Conservation (phyloP, 2,797 vertebrate genomes). For the Euphonia xanthogaster region DNA sequence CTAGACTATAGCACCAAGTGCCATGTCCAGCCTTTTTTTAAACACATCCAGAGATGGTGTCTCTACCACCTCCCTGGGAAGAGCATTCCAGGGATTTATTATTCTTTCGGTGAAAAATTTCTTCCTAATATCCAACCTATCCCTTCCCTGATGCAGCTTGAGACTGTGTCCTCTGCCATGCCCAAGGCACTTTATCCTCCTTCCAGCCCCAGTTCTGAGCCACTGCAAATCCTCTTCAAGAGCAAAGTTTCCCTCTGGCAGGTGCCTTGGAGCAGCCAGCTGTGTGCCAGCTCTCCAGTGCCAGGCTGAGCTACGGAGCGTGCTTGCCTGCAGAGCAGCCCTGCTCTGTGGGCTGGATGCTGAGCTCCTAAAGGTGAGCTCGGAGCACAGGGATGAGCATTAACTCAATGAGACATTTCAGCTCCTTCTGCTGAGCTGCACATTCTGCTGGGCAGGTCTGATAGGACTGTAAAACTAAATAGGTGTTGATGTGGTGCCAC, state of each 20-base stretch:
- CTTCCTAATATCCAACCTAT: neutral
- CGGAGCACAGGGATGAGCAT: neutral
- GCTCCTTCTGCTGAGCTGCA: conserved; percentile 1
- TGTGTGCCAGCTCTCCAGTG: neutral
- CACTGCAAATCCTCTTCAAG: neutral
- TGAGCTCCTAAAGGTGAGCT: conserved; percentile 1
- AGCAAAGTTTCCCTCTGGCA: neutral
- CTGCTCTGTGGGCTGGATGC: neutral
- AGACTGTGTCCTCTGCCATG: neutral
- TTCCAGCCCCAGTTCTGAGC: neutral
- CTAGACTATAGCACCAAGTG: neutral
- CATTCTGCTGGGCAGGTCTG: neutral
- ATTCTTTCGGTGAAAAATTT: neutral
- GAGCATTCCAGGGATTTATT: neutral
- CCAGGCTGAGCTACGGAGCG: neutral
- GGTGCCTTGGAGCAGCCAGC: neutral
- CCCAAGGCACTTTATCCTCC: neutral
- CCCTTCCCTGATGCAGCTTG: neutral
- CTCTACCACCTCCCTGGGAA: neutral
- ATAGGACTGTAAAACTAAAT: conserved; percentile 28
- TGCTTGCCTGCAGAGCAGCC: neutral
- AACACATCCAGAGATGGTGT: neutral
- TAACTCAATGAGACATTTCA: neutral
- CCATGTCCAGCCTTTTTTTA: neutral
- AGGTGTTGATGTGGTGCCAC: neutral